Conservation (phyloP, 2,797 vertebrate species). For the Alosa sapidissima region DNA sequence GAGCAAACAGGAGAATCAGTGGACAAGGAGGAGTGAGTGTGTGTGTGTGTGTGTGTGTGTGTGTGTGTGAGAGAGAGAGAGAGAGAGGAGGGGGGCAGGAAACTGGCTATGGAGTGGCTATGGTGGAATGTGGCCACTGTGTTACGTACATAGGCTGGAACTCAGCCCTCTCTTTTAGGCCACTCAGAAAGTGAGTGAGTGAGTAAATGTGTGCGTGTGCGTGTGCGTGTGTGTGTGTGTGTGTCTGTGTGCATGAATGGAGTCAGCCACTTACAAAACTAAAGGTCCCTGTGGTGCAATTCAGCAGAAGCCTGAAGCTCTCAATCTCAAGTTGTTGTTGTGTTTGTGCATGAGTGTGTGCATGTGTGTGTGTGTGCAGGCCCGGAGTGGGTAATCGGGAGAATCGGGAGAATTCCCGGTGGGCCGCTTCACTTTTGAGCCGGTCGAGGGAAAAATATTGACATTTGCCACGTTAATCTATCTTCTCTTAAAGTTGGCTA, state of each 20-base stretch:
- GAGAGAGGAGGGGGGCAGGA: not conserved
- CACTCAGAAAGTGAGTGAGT: no score
- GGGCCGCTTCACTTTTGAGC: no score
- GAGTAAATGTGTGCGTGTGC: not conserved
- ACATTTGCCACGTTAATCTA: no score
- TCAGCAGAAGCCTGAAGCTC: not conserved
- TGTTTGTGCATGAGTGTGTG: not conserved
- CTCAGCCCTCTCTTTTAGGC: conserved; percentile 6
- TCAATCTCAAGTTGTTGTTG: no score
- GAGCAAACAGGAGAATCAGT: conserved; percentile 62
- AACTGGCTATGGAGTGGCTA: not conserved
- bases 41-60: not conserved
- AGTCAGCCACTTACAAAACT: not conserved
- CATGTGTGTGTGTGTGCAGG: not conserved
- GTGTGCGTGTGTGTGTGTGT: not conserved
- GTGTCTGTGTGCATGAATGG: not conserved
- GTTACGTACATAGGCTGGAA: not conserved
- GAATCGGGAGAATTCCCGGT: no score
- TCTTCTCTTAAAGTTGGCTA: no score
- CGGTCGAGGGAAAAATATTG: no score
- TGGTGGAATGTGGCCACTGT: conserved; percentile 16
- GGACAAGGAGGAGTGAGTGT: conserved; percentile 34
- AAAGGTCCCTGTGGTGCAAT: not conserved
- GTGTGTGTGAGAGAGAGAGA: not conserved
- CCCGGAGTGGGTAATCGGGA: no score